Conservation (phyloP, 2,113 vertebrate genomes). For the Hymenochirus boettgeri region DNA sequence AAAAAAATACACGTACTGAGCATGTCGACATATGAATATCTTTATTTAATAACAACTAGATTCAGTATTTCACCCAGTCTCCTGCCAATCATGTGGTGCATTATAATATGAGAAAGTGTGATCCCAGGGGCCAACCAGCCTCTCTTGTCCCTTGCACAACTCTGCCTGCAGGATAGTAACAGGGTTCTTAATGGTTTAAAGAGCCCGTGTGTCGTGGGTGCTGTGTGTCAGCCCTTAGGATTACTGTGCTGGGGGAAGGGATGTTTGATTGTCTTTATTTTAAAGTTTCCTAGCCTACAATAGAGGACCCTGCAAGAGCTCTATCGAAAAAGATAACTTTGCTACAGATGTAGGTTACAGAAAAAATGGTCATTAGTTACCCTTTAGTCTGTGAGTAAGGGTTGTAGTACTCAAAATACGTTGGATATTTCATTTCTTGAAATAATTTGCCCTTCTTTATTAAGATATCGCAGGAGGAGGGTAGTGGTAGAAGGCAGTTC, state of each 20-base stretch:
- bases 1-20: no score
- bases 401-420: no score
- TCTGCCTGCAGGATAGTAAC: conserved; percentile 17
- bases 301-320: background rate
- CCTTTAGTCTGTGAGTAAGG: no score
- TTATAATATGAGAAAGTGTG: conserved; percentile 1
- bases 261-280: background rate
- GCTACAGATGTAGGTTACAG: no score
- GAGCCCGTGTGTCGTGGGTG: no score
- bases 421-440: no score
- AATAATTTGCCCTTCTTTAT: no score
- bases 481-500: no score
- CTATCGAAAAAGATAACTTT: background rate
- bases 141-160: conserved; percentile 30
- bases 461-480: no score
- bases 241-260: background rate
- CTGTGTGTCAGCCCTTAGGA: background rate
- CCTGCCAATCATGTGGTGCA: conserved; percentile 15
- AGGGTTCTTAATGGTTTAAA: conserved; percentile 8
- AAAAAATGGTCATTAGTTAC: no score
- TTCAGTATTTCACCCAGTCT: background rate
- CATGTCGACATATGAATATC: no score
- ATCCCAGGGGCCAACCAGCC: conserved; percentile 17
- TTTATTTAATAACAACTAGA: background rate
- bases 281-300: conserved; percentile 5